Evolutionary conservation across 2,888 invertebrate genomes (phyloP).

Genomic region (Aphidius colemani): DNA sequence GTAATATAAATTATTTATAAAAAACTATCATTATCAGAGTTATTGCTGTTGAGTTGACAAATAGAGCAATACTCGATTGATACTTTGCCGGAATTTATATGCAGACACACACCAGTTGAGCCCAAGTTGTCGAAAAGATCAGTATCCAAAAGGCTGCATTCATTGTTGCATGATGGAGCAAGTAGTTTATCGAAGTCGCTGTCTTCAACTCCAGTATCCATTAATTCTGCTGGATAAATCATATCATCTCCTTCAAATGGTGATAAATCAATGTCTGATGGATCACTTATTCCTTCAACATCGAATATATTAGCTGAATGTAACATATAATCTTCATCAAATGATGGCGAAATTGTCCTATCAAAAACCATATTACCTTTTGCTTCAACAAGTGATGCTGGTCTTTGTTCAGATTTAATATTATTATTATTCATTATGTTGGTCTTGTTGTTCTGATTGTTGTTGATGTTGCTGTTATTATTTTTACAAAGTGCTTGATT

Average conservation of each 20-base stretch:
- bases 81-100: slow-evolving; percentile 64
- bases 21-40: slow-evolving; percentile 28
- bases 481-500: slow-evolving; percentile 40
- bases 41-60: slow-evolving; percentile 62
- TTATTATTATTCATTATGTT: neutral
- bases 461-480: slow-evolving; percentile 7
- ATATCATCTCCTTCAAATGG: neutral
- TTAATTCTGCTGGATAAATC: neutral
- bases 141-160: slow-evolving; percentile 16
- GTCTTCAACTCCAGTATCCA: neutral
- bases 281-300: neutral
- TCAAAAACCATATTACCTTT: slow-evolving; percentile 1
- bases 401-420: neutral
- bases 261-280: neutral
- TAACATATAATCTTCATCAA: slow-evolving; percentile 27
- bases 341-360: neutral
- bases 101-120: slow-evolving; percentile 65
- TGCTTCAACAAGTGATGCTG: too few species aligned
- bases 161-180: neutral
- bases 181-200: neutral
- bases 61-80: slow-evolving; percentile 66
- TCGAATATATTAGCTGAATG: slow-evolving; percentile 9
- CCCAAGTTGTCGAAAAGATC: slow-evolving; percentile 44
- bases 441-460: neutral
- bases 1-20: neutral